phyloP scores from a whole-genome alignment of 2,888 invertebrate species.

The Temnothorax unifasciatus region DNA sequence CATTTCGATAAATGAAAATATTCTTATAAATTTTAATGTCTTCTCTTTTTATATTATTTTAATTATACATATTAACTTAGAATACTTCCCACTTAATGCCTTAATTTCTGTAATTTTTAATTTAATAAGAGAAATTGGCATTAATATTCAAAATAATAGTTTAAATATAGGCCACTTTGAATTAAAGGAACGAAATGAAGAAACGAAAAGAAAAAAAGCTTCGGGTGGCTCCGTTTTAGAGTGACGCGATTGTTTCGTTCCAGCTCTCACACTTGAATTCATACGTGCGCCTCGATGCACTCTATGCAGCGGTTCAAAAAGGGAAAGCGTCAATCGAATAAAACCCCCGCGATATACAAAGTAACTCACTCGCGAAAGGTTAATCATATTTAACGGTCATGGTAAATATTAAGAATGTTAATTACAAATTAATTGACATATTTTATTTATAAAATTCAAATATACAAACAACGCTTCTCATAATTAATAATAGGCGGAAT shows the following conservation, averaged over 20 bases:
- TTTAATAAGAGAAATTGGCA: not conserved
- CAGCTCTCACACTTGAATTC: slow-evolving; percentile 38
- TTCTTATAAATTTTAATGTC: not conserved
- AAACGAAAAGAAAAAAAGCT: not conserved
- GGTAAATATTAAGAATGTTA: slow-evolving; percentile 13
- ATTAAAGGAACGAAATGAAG: slow-evolving; percentile 4
- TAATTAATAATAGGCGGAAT: slow-evolving; percentile 25
- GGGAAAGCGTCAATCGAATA: slow-evolving; percentile 24
- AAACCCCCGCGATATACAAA: not conserved
- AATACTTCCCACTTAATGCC: not conserved
- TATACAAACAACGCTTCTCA: not conserved
- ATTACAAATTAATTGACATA: slow-evolving; percentile 8
- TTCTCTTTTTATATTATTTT: not conserved
- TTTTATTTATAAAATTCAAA: slow-evolving; percentile 18
- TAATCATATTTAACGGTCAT: slow-evolving; percentile 13
- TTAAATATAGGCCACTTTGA: not conserved
- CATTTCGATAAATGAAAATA: not conserved
- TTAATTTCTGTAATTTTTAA: not conserved
- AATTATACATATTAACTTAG: not conserved
- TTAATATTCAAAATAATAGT: not conserved
- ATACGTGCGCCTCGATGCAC: slow-evolving; percentile 30
- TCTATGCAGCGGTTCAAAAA: slow-evolving; percentile 11
- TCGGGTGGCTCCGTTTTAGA: not conserved
- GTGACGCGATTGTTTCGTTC: slow-evolving; percentile 29
- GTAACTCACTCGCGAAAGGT: not conserved